Conservation (phyloP, 2,113 vertebrate species). For the Baryphthengus martii region DNA sequence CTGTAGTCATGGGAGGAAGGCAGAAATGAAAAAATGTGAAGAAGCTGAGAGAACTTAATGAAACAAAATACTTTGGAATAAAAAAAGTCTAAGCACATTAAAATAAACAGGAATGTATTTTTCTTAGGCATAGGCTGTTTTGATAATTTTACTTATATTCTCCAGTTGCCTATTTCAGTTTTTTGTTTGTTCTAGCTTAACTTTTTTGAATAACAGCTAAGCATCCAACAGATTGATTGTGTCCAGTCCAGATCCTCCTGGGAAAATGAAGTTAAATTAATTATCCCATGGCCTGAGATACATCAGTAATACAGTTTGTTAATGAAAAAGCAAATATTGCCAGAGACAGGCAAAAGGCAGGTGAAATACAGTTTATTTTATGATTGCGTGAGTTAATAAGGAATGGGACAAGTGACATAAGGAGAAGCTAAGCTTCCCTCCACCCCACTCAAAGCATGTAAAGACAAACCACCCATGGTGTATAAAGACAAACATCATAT, state of each 20-base stretch:
- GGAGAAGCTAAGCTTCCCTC: neutral
- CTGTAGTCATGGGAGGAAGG: neutral
- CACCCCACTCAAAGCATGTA: neutral
- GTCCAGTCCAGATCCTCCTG: neutral
- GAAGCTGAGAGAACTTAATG: neutral
- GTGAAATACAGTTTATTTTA: neutral
- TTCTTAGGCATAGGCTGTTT: neutral
- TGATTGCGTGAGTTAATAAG: neutral
- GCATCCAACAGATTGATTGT: neutral
- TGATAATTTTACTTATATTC: neutral
- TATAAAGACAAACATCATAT: neutral
- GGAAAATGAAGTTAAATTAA: neutral
- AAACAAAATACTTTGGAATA: neutral
- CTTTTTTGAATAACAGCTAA: neutral
- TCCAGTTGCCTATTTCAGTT: fast-evolving
- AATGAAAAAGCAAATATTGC: neutral
- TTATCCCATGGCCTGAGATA: neutral
- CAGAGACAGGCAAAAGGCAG: neutral
- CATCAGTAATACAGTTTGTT: neutral
- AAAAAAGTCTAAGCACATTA: neutral
- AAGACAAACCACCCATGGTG: neutral
- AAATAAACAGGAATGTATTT: neutral
- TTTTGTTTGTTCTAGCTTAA: neutral
- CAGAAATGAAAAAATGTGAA: neutral
- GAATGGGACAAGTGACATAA: neutral